phyloP scores from a whole-genome alignment of 30 jellyfish, hydroid and myxozoan species.

The Catostylus mosaicus region DNA sequence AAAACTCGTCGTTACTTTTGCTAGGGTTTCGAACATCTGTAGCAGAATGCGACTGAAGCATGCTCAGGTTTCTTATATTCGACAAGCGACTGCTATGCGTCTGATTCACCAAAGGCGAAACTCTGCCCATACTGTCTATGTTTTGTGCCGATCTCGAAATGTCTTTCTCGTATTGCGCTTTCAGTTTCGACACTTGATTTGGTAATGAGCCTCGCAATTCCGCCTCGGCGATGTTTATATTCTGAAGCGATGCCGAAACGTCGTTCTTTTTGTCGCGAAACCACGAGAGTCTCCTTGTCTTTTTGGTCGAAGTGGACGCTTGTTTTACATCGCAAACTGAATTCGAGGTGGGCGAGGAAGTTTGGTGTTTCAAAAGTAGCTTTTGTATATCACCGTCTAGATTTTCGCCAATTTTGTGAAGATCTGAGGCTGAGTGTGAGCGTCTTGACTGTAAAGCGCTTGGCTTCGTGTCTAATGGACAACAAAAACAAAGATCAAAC shows the following conservation, averaged over 20 bases:
- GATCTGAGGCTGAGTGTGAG: conserved; percentile 37
- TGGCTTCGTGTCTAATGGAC: too few species aligned
- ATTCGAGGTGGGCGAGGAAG: conserved; percentile 2
- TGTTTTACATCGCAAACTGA: background rate
- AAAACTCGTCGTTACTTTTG: too few species aligned
- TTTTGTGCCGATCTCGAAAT: conserved; percentile 8
- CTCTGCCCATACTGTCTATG: background rate
- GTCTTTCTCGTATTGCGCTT: background rate
- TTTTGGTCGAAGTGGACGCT: background rate
- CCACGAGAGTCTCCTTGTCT: conserved; percentile 4
- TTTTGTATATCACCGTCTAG: conserved; percentile 8
- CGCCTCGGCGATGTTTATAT: background rate
- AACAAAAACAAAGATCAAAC: too few species aligned
- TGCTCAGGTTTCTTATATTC: conserved; percentile 3
- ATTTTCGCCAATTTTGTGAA: conserved; percentile 24
- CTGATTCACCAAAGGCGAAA: background rate
- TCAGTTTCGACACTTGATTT: conserved; percentile 20
- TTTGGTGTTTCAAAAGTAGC: background rate
- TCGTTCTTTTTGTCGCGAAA: conserved; percentile 18
- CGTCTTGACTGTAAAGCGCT: conserved; percentile 26
- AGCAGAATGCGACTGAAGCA: background rate
- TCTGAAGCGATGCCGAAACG: conserved; percentile 3
- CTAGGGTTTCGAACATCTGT: background rate
- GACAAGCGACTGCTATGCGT: conserved; percentile 2
- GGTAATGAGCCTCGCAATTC: conserved; percentile 5